phyloP scores from a whole-genome alignment of 1,140 invertebrate species.

The Euwallacea fornicatus region DNA sequence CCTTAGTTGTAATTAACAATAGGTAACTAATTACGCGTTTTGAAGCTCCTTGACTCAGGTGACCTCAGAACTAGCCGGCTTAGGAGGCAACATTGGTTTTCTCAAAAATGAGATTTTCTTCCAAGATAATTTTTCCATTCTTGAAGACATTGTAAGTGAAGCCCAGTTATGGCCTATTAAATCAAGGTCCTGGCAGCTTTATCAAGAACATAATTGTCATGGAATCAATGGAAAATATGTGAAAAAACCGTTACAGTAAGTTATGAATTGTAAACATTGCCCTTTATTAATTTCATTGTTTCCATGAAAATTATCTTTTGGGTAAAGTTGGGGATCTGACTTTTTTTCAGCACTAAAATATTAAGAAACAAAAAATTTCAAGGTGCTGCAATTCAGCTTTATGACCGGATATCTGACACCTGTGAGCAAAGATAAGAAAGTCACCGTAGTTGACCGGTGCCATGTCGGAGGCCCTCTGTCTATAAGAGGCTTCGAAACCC shows the following conservation, averaged over 20 bases:
- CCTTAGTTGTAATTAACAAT: background rate
- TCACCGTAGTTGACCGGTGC: conserved; percentile 76
- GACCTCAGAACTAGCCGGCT: conserved; percentile 78
- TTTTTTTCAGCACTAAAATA: too few species aligned
- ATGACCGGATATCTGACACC: conserved; percentile 70
- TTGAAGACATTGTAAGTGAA: conserved; percentile 65
- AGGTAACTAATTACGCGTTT: background rate
- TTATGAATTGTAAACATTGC: too few species aligned
- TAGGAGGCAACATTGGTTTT: conserved; percentile 86
- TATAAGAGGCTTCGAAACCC: conserved; percentile 78
- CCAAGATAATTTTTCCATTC: conserved; percentile 73
- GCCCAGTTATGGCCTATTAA: background rate
- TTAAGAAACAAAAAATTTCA: conserved; percentile 30
- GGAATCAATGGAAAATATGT: too few species aligned
- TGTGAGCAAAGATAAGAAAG: conserved; percentile 64
- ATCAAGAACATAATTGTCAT: background rate
- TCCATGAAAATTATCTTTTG: too few species aligned
- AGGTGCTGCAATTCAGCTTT: conserved; percentile 76
- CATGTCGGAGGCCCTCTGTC: conserved; percentile 85
- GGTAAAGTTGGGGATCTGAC: too few species aligned
- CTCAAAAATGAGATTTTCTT: conserved; percentile 79
- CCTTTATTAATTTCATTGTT: too few species aligned
- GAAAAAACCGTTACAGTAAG: too few species aligned
- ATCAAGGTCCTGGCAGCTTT: background rate
- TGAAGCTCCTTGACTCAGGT: conserved; percentile 61